Evolutionary conservation across 2,797 vertebrate genomes (phyloP), one percentile per base, ranked within the genome.

Genomic region (Enteromius paludinosus): DNA sequence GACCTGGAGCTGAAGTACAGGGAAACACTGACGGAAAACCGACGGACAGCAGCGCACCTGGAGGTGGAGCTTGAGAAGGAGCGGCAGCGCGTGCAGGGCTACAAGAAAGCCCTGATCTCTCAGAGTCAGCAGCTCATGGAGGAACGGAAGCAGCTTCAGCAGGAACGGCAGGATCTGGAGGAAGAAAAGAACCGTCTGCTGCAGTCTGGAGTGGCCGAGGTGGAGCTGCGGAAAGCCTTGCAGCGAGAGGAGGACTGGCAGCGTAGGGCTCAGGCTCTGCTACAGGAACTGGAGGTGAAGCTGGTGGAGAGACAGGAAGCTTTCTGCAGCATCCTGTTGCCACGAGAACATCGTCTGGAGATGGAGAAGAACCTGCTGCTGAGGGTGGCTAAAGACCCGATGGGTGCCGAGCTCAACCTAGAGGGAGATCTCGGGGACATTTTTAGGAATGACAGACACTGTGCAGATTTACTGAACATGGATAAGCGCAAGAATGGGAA

Each of bases 61-160:
- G 97, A 98, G 89, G 78, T 99, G 82, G 95, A 99, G 88, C 93
- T 99, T 84, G 98, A 99, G 89, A 99, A 97, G 90, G 97, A 98
- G 52, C 94, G 89, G 30, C 97, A 96, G 79, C 94, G 96, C 79
- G 96, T 97, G 3, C 87, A 92, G 70, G 96, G 97, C 66, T 99
- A 97, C 88, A 96, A 94, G 18, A 92, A 95, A 87, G 97, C 97
- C 23, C 91, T 99, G 0, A 89, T 95, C 45, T 95, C 97, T 56
- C 97, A 99, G 90, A 97, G 95, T 82, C 96, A 95, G 79, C 96
- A 94, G 86, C 88, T 98, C 10, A 91, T 97, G 79, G 96, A 97
- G 85, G 96, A 98, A 89, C 95, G 94, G 75, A 97, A 93, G 85
- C 92, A 91, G 72, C 90, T 99, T 43, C 95, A 97, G 47, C 87